phyloP scores from a whole-genome alignment of 1,140 invertebrate species.

The Gryllus bimaculatus region DNA sequence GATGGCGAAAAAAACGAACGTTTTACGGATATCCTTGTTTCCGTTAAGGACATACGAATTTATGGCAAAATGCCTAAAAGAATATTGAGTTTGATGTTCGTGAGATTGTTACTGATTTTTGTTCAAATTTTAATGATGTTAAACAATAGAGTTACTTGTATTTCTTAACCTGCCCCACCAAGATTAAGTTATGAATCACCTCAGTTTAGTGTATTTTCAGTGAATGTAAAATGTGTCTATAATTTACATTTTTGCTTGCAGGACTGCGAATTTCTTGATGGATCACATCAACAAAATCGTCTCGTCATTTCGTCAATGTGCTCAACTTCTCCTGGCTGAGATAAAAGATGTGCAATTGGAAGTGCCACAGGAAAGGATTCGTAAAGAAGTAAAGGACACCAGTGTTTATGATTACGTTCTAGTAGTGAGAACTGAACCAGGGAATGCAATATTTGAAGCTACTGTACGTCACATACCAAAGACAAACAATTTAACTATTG shows the following conservation, averaged over 20 bases:
- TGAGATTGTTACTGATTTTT: too few species aligned
- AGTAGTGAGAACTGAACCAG: constrained; percentile 53
- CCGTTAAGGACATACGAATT: too few species aligned
- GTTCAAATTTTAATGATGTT: too few species aligned
- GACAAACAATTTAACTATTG: constrained; percentile 33
- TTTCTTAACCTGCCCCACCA: too few species aligned
- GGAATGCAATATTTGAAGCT: constrained; percentile 64
- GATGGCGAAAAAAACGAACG: too few species aligned
- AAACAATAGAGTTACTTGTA: too few species aligned
- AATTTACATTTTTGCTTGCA: neutral
- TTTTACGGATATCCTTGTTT: too few species aligned
- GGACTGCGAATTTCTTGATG: constrained; percentile 38
- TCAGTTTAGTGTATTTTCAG: too few species aligned
- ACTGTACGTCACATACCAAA: constrained; percentile 42
- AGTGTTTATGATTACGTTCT: constrained; percentile 51
- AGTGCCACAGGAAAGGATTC: constrained; percentile 24
- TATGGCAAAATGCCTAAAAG: too few species aligned
- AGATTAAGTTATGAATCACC: too few species aligned
- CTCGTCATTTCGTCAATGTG: constrained; percentile 37
- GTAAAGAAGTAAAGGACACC: constrained; percentile 11
- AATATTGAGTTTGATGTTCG: too few species aligned
- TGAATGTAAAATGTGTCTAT: neutral
- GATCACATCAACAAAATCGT: constrained; percentile 53
- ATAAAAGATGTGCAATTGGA: constrained; percentile 45
- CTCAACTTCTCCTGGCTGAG: constrained; percentile 39